These are phyloP conservation scores for Campylorhamphus procurvoides DNA, from an alignment of 2,113 vertebrate genomes.

Conservation along the genomic window DNA sequence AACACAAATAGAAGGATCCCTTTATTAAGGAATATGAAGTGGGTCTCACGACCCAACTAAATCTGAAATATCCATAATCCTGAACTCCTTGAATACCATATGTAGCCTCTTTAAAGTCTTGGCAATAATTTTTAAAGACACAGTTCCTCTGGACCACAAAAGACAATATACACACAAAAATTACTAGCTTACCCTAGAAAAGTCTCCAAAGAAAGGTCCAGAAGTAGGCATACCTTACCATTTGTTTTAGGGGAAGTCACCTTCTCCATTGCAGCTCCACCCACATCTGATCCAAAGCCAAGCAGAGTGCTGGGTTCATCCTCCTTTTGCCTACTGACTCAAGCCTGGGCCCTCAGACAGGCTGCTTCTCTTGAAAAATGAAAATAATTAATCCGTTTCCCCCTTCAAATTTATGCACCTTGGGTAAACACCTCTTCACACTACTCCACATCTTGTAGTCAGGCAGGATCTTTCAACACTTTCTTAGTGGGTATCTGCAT, in stretches of 20 bases:
- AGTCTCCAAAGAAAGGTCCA: background rate
- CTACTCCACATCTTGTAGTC: background rate
- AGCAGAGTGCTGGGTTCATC: background rate
- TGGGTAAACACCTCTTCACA: background rate
- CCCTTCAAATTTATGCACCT: background rate
- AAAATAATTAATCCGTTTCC: background rate
- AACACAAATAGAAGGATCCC: background rate
- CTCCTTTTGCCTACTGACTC: background rate
- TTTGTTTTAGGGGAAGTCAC: background rate
- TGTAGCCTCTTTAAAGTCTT: background rate
- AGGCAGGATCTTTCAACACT: background rate
- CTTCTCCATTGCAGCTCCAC: background rate
- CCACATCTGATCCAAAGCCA: background rate
- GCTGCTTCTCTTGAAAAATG: background rate
- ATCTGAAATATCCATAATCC: background rate
- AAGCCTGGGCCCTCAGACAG: background rate
- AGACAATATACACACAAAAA: rapidly evolving
- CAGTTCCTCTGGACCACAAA: background rate
- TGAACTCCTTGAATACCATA: background rate
- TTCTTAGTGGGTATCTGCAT: background rate
- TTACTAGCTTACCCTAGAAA: background rate
- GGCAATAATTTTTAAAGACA: background rate
- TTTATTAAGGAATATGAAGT: background rate
- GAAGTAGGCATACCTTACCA: background rate
- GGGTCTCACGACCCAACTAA: background rate